Conservation (phyloP, 2,888 invertebrate genomes). For the Folsomia manolachei region DNA sequence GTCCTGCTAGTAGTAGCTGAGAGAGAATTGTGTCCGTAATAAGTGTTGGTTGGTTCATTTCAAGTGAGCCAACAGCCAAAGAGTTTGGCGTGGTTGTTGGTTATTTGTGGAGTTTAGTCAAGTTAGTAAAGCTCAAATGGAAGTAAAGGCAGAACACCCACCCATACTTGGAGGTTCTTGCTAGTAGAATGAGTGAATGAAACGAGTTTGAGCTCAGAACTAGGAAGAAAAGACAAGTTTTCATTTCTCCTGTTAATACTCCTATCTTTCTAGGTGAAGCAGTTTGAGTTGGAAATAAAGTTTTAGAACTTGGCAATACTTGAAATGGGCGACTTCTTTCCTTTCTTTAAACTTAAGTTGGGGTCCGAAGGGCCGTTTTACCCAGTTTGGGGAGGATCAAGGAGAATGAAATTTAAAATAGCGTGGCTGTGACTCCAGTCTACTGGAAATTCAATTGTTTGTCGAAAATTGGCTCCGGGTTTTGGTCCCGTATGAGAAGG, state of each 20-base stretch:
- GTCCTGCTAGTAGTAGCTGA: too few species aligned
- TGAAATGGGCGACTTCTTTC: slow-evolving; percentile 4
- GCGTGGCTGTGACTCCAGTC: background rate
- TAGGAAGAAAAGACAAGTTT: slow-evolving; percentile 12
- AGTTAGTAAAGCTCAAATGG: too few species aligned
- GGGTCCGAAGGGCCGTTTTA: background rate
- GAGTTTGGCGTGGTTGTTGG: background rate
- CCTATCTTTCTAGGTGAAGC: background rate
- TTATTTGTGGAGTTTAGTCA: background rate
- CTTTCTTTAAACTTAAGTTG: background rate
- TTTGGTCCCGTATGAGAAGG: too few species aligned
- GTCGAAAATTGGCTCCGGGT: background rate
- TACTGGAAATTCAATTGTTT: slow-evolving; percentile 1
- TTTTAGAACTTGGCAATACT: slow-evolving; percentile 14
- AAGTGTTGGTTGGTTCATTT: background rate
- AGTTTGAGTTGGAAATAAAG: slow-evolving; percentile 20
- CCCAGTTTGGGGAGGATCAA: background rate
- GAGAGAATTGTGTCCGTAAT: background rate
- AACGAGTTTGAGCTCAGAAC: too few species aligned
- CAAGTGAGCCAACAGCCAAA: background rate
- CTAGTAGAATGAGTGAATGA: too few species aligned
- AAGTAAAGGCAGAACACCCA: too few species aligned
- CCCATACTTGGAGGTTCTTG: too few species aligned
- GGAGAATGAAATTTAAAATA: background rate
- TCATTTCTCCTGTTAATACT: slow-evolving; percentile 21